phyloP scores from a whole-genome alignment of 2,888 invertebrate genomes.

The Brachynemurus nebulosus region DNA sequence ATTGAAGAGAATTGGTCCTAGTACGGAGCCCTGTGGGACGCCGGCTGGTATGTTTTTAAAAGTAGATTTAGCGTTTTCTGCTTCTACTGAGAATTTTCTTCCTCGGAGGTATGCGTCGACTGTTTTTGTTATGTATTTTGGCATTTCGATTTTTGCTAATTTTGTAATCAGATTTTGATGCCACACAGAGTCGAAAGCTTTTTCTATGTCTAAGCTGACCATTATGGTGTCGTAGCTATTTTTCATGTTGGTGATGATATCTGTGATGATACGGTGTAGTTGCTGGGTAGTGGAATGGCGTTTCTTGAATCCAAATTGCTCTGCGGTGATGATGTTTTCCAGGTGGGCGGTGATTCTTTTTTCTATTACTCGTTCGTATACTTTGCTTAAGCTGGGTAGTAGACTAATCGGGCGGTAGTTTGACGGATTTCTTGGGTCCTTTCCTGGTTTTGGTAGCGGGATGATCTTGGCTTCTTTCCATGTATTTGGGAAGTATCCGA shows the following conservation, averaged over 20 bases:
- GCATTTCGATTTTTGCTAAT: constrained; percentile 14
- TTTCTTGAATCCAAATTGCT: constrained; percentile 22
- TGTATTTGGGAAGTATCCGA: constrained; percentile 10
- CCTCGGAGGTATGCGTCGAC: constrained; percentile 4
- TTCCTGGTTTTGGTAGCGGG: constrained; percentile 11
- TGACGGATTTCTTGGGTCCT: constrained; percentile 10
- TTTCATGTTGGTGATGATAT: constrained; percentile 16
- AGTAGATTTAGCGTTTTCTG: constrained; percentile 12
- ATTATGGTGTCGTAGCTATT: constrained; percentile 20
- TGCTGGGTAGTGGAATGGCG: constrained; percentile 20
- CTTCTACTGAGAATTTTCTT: constrained; percentile 15
- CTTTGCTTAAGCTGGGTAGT: constrained; percentile 17
- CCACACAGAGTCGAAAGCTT: constrained; percentile 23
- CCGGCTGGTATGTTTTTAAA: constrained; percentile 17
- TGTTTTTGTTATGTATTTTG: constrained; percentile 15
- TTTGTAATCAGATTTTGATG: constrained; percentile 19
- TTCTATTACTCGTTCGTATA: constrained; percentile 17
- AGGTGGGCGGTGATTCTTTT: constrained; percentile 10
- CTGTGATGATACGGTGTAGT: constrained; percentile 17
- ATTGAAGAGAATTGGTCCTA: constrained; percentile 18
- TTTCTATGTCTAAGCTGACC: too few species aligned
- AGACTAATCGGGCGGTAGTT: constrained; percentile 22
- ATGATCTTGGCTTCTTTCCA: constrained; percentile 15
- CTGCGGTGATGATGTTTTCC: constrained; percentile 10
- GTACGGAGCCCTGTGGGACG: constrained; percentile 20